Conservation (phyloP, 1,140 invertebrate species). For the Drosophila melanica region DNA sequence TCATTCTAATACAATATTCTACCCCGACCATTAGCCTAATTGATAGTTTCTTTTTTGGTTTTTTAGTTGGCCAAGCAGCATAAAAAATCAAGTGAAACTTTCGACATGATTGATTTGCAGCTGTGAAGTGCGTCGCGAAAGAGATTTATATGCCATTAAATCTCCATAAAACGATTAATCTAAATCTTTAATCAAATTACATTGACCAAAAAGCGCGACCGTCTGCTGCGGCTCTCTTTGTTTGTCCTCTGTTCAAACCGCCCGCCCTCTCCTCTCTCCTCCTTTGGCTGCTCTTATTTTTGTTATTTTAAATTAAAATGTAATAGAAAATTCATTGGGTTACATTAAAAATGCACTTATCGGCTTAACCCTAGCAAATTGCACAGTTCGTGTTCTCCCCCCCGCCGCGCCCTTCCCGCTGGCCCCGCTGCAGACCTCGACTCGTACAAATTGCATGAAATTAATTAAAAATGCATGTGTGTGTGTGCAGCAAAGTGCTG, state of each 20-base stretch:
- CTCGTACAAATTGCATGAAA: conserved; percentile 78
- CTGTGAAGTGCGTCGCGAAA: conserved; percentile 21
- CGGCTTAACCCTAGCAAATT: conserved; percentile 76
- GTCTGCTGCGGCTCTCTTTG: conserved; percentile 17
- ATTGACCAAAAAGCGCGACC: conserved; percentile 40
- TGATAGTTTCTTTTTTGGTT: conserved; percentile 55
- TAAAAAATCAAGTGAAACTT: conserved; percentile 32
- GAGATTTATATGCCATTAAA: conserved; percentile 71
- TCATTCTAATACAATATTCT: neutral
- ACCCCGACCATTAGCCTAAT: conserved; percentile 60
- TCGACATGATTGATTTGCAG: conserved; percentile 71
- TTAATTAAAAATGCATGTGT: conserved; percentile 79
- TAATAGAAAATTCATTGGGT: conserved; percentile 81
- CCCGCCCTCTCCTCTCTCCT: neutral
- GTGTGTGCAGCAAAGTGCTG: conserved; percentile 19
- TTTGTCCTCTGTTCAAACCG: neutral
- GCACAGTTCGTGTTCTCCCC: conserved; percentile 29
- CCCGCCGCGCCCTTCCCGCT: neutral
- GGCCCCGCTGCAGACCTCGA: neutral
- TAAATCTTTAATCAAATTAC: conserved; percentile 79
- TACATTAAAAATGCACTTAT: conserved; percentile 81
- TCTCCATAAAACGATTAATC: conserved; percentile 75
- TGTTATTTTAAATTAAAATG: conserved; percentile 82
- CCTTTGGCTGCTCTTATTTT: conserved; percentile 31
- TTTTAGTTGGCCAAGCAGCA: conserved; percentile 24